These are phyloP conservation scores for Zaprionus africanus DNA, from an alignment of 1,140 invertebrate genomes.

Conservation along the genomic window DNA sequence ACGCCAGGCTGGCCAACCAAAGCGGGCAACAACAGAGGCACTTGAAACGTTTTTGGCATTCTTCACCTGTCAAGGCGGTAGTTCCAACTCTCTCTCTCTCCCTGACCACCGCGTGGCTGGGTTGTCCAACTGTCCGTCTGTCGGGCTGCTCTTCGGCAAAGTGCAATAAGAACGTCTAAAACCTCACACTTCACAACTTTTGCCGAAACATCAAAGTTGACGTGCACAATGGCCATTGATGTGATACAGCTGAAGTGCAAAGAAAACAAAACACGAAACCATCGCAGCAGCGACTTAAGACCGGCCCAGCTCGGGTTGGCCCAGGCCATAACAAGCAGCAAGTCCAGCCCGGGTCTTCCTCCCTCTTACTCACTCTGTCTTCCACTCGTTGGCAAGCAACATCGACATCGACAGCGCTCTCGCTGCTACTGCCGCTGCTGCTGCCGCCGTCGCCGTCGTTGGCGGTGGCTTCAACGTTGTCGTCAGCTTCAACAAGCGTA, in stretches of 20 bases:
- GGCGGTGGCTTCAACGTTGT: conserved; percentile 74
- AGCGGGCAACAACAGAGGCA: conserved; percentile 31
- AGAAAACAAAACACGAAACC: conserved; percentile 82
- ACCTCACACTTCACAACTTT: conserved; percentile 83
- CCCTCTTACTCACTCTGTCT: background rate
- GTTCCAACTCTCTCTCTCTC: conserved; percentile 33
- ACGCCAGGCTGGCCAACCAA: conserved; percentile 31
- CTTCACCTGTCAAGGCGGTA: conserved; percentile 77
- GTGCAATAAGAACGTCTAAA: conserved; percentile 82
- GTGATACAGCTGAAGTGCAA: conserved; percentile 82
- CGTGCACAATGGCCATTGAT: conserved; percentile 83
- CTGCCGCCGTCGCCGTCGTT: conserved; percentile 48
- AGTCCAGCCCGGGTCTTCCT: conserved; percentile 7
- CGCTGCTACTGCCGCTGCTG: conserved; percentile 3
- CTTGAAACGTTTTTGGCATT: conserved; percentile 71
- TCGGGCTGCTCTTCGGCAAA: conserved; percentile 42
- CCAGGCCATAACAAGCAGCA: conserved; percentile 27
- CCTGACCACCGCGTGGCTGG: conserved; percentile 27
- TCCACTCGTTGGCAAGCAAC: conserved; percentile 3
- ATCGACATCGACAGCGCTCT: conserved; percentile 24
- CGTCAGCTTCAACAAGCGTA: conserved; percentile 79
- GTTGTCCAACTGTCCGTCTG: background rate
- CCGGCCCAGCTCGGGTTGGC: conserved; percentile 3
- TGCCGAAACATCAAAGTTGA: conserved; percentile 83
- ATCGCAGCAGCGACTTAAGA: conserved; percentile 32